These are phyloP conservation scores for Rhinophrynus dorsalis DNA, from an alignment of 2,797 vertebrate genomes.

Conservation along the genomic window DNA sequence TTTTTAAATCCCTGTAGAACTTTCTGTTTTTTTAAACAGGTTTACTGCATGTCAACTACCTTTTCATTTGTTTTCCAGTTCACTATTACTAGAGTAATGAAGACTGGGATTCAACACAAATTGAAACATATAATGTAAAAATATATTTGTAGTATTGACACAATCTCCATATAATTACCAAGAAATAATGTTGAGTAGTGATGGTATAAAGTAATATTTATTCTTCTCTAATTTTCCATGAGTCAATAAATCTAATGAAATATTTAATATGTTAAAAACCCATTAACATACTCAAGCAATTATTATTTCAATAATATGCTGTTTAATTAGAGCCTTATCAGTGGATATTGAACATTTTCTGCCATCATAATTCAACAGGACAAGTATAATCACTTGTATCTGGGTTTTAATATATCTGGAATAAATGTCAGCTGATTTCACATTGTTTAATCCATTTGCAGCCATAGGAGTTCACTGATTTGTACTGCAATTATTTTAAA, in stretches of 20 bases:
- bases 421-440: constrained; percentile 39
- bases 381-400: constrained; percentile 46
- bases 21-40: too few relatives aligned
- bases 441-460: constrained; percentile 14
- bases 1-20: too few relatives aligned
- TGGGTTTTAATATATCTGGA: constrained; percentile 37
- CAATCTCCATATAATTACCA: background rate
- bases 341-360: constrained; percentile 41
- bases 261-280: constrained; percentile 9
- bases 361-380: constrained; percentile 20
- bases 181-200: constrained; percentile 1
- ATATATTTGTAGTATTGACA: background rate
- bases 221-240: constrained; percentile 3
- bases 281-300: constrained; percentile 37
- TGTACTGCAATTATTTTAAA: constrained; percentile 26
- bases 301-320: constrained; percentile 44
- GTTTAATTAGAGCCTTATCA: constrained; percentile 41
- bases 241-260: constrained; percentile 22
- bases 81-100: too few relatives aligned
- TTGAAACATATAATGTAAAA: too few relatives aligned
- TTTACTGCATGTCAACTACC: too few relatives aligned
- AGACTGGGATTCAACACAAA: too few relatives aligned
- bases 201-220: constrained; percentile 13
- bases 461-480: constrained; percentile 26
- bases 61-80: too few relatives aligned